phyloP scores from a whole-genome alignment of 2,888 invertebrate species.

The Polyommatus iphigenia region DNA sequence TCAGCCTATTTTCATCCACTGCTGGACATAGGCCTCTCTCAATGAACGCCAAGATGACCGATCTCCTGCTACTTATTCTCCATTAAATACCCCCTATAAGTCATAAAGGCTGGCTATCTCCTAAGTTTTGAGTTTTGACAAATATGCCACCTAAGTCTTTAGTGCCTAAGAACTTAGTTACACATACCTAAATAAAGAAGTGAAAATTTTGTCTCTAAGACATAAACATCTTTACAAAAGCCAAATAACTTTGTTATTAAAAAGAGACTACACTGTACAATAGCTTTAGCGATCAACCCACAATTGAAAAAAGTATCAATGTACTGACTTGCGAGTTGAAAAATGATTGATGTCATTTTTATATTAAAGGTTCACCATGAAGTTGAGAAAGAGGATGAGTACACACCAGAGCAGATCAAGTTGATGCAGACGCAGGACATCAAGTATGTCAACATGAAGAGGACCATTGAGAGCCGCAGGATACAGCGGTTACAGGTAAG shows the following conservation, averaged over 20 bases:
- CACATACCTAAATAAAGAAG: background rate
- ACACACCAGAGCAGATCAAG: conserved; percentile 90
- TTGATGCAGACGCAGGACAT: conserved; percentile 96
- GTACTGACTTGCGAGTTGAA: background rate
- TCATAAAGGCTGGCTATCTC: background rate
- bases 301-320: too few species aligned
- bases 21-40: too few species aligned
- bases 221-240: too few species aligned
- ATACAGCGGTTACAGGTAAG: conserved; percentile 64
- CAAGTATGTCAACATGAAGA: conserved; percentile 92
- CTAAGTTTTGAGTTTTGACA: background rate
- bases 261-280: too few species aligned
- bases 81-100: background rate
- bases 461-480: conserved; percentile 90
- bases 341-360: background rate
- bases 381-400: conserved; percentile 84
- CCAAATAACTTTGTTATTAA: too few species aligned
- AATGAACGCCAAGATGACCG: too few species aligned
- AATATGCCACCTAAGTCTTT: background rate
- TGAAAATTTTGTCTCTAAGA: background rate
- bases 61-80: too few species aligned
- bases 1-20: too few species aligned
- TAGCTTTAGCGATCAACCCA: too few species aligned
- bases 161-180: background rate
- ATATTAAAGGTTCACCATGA: conserved; percentile 81